A percentile compares a stretch with the other conserved stretches of the same genome.
These are phyloP conservation scores for Andricus quercusramuli DNA, from an alignment of 2,888 invertebrate genomes.

Conservation along the genomic window DNA sequence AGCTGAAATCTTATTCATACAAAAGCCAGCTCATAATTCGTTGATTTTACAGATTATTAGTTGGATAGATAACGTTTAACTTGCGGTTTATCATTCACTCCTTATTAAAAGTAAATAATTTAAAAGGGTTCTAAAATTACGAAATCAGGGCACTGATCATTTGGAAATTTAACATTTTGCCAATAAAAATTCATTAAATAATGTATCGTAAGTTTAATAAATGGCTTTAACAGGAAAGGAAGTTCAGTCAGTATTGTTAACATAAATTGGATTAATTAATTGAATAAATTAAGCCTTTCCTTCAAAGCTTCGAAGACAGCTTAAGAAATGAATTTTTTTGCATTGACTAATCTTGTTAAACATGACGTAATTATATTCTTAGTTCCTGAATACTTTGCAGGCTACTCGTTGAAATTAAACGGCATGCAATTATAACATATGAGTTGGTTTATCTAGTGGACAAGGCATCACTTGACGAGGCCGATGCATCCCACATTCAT, in stretches of 20 bases:
- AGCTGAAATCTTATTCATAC: neutral
- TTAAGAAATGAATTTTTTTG: neutral
- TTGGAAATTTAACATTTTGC: neutral
- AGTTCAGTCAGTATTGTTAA: neutral
- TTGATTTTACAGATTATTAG: neutral
- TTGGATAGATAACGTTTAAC: neutral
- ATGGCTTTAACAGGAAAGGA: neutral
- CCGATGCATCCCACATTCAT: conserved; percentile 36
- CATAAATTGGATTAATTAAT: neutral
- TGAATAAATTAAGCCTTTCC: neutral
- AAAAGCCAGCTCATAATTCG: neutral
- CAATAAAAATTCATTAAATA: neutral
- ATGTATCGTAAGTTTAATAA: neutral
- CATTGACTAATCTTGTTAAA: conserved; percentile 9
- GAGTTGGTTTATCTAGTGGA: conserved; percentile 28
- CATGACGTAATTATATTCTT: conserved; percentile 10
- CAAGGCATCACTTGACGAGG: conserved; percentile 21
- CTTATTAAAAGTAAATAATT: neutral
- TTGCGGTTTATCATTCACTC: neutral
- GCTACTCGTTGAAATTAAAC: conserved; percentile 16
- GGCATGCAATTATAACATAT: neutral
- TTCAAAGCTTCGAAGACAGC: neutral
- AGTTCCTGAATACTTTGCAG: neutral
- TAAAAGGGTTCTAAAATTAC: no score
- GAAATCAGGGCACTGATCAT: neutral